Percentiles rank a stretch among this genome's conserved stretches.
Conservation (phyloP, 2,797 vertebrate species). For the Labroides dimidiatus region DNA sequence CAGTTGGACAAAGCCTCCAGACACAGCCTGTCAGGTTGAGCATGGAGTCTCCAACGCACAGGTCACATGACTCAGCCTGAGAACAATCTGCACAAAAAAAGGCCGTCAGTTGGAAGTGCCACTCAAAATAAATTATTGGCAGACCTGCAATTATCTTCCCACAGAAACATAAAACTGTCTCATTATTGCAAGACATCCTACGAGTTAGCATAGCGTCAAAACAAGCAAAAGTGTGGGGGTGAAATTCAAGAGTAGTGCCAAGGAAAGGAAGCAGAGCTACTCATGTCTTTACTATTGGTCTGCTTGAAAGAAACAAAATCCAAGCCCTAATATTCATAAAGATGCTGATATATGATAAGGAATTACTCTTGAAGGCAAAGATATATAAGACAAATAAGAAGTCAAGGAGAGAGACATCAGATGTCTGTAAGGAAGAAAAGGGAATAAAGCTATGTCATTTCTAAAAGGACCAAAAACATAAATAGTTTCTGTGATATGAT, state of each 20-base stretch:
- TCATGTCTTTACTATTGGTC: not conserved
- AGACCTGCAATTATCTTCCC: conserved; percentile 14
- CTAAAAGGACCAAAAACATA: not conserved
- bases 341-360: not conserved
- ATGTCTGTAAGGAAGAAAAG: not conserved
- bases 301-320: conserved; percentile 2
- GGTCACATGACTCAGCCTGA: conserved; percentile 80
- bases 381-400: conserved; percentile 1
- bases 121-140: conserved; percentile 29
- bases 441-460: not conserved
- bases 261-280: conserved; percentile 6
- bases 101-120: conserved; percentile 37
- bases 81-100: conserved; percentile 73
- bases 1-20: conserved; percentile 83
- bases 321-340: not conserved
- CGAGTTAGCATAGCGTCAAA: conserved; percentile 1
- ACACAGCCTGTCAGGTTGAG: conserved; percentile 84
- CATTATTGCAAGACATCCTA: conserved; percentile 14
- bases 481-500: not conserved
- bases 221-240: not conserved
- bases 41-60: conserved; percentile 80
- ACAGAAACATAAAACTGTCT: conserved; percentile 20
- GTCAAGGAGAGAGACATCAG: not conserved
- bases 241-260: not conserved
- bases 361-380: conserved; percentile 2